Percentiles rank a stretch among this genome's conserved stretches.
These are phyloP conservation scores for Hippopotamus amphibius DNA, from an alignment of 2,113 vertebrate species.

Conservation along the genomic window DNA sequence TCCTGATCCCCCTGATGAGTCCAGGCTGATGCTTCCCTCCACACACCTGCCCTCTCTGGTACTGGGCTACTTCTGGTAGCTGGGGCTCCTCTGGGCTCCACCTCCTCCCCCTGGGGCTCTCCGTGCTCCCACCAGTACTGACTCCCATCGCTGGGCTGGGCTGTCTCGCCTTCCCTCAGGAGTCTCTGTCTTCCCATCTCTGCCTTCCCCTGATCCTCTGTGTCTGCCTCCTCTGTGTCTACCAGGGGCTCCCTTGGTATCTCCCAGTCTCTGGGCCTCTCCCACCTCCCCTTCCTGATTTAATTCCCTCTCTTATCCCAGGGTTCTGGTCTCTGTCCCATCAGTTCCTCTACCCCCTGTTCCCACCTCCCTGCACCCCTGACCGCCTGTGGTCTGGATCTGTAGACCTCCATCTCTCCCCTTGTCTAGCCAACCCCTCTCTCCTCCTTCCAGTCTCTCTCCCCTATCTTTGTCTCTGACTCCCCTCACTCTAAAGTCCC, in stretches of 20 bases:
- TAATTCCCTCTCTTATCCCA: not conserved
- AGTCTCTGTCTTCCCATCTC: not conserved
- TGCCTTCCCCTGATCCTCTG: not conserved
- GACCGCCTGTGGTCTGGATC: not conserved
- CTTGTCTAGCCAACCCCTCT: not conserved
- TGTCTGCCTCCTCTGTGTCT: not conserved
- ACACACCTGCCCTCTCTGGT: not conserved
- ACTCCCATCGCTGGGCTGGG: not conserved
- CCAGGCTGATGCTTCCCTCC: not conserved
- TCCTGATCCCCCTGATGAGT: not conserved
- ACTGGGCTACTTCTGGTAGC: not conserved
- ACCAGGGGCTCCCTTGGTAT: not conserved
- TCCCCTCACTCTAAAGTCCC: not conserved
- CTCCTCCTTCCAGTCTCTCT: not conserved
- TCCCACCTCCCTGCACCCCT: not conserved
- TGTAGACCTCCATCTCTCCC: not conserved
- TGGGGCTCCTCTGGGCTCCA: not conserved
- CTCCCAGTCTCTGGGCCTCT: not conserved
- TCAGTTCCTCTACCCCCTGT: not conserved
- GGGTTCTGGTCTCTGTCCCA: not conserved
- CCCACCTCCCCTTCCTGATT: no score
- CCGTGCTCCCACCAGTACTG: not conserved
- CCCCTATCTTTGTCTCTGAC: not conserved
- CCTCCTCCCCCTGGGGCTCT: not conserved
- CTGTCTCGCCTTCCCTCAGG: not conserved